Evolutionary conservation across 2,113 vertebrate species (phyloP), one percentile per base, ranked within the genome.

Genomic region (Sceloporus tristichus): DNA sequence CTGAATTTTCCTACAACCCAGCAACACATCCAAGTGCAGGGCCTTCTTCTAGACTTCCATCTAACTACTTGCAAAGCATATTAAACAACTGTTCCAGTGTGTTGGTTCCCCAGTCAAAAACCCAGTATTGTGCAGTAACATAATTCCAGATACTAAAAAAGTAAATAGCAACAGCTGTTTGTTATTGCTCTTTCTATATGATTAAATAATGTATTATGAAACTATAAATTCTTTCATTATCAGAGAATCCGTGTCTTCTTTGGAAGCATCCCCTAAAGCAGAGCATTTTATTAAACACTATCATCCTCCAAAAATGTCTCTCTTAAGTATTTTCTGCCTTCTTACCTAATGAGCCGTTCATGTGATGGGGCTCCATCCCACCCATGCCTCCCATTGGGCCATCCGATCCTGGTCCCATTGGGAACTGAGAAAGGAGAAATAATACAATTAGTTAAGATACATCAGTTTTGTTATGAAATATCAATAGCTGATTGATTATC

Each of bases 281-380:
- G 79, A 65, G 66, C 54, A 4, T 53, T 62, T 38, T 76, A 71
- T 68, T n/a, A 42, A 66, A 56, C n/a, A 27, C 29, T 0, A 71
- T 19, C 5, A 14, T 18, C 18, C 71, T 56, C 53, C 16, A 2
- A 48, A 9, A 4, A n/a, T 65, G 13, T 16, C 18, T 66, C 9
- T 34, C 9, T n/a, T 29, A 0, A 54, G 25, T 42, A 7, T 16
- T 77, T 66, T 76, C 0, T 0, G 0, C 11, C 6, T 0, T 1
- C 97, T 97, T 95, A 98, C 98, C 97, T 97, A 98, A 96, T 0
- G 98, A 98, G 95, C 99, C 99, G 25, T 99, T 99, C 98, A 99
- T 99, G 98, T 99, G 99, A 96, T 99, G 99, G 86, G 99, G 98
- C 95, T 99, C 99, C 98, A 99, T 99, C 92, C 98, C 98, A 0